Evolutionary conservation across 2,888 invertebrate species (phyloP), one percentile per base, ranked within the genome.

Genomic region (Rhopalosiphum nymphaeae): DNA sequence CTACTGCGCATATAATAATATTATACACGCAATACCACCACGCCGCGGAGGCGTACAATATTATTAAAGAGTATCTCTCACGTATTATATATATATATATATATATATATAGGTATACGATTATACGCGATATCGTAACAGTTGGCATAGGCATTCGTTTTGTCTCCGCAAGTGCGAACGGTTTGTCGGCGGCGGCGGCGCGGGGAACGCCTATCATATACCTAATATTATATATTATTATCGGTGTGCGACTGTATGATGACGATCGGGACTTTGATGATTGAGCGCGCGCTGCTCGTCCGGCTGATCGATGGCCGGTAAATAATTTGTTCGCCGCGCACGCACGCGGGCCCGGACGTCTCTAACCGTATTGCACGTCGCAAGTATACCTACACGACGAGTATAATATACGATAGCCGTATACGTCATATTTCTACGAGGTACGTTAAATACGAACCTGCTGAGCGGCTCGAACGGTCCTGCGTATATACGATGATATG

Each of bases 281-380:
- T 46, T 0, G 44, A 92, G 87, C 26, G 21, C 9, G 7, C 21
- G 61, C 10, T 85, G 85, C 56, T n/a, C 56, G 91, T 61, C 49
- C 86, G 87, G 26, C 92, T 87, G 92, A 92, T 92, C 86, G 87
- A 92, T 92, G 36, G 61, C 67, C 49, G 26, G 67, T 57, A 61
- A 92, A 92, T 92, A 92, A 92, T 92, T 88, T 61, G 92, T 88
- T 53, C 21, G 36, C 61, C 57, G 53, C 26, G 16, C 44, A 25
- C 44, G 46, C 89, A n/a, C 49, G 21, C 53, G 13, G 29, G n/a
- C 10, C 1, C 36, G 10, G 2, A 36, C 67, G 67, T n/a, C 67
- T 13, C 67, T 67, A 16, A n/a, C 67, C 21, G 21, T 36, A 61
- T 57, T 57, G 3, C 26, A 29, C 10, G 57, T 4, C 21, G 53